phyloP scores from a whole-genome alignment of 2,888 invertebrate genomes.

The Athripsodes cinereus region DNA sequence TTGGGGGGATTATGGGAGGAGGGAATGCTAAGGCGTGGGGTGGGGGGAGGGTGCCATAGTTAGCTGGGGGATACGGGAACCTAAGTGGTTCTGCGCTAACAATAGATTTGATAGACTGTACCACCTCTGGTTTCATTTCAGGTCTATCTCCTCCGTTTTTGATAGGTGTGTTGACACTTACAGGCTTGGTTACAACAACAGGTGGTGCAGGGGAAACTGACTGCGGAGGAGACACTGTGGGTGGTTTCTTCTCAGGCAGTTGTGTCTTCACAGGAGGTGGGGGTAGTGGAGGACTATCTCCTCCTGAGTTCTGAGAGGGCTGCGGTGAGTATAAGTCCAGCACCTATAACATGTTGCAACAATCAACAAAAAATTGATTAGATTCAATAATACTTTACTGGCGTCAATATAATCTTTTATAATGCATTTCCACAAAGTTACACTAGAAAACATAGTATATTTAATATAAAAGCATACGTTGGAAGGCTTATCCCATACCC shows the following conservation, averaged over 20 bases:
- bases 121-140: constrained; percentile 29
- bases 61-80: constrained; percentile 30
- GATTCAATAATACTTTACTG: neutral
- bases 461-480: no score
- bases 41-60: constrained; percentile 36
- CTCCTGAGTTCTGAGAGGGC: constrained; percentile 49
- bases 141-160: constrained; percentile 40
- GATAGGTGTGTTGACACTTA: constrained; percentile 36
- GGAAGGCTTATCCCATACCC: no score
- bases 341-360: constrained; percentile 40
- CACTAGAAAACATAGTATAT: no score
- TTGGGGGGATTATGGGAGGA: constrained; percentile 35
- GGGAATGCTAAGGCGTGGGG: constrained; percentile 42
- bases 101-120: constrained; percentile 34
- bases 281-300: constrained; percentile 62
- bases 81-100: constrained; percentile 29
- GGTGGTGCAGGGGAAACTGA: constrained; percentile 43
- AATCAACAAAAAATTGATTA: neutral
- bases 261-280: constrained; percentile 30
- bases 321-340: constrained; percentile 85
- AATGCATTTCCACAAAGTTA: no score
- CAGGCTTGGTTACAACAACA: constrained; percentile 30
- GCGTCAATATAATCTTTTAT: no score
- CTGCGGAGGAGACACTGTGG: constrained; percentile 46
- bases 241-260: constrained; percentile 45